A percentile compares a stretch with the other conserved stretches of the same genome.
These are phyloP conservation scores for Drosophila nigritarsus DNA, from an alignment of 2,888 invertebrate genomes.

Conservation along the genomic window DNA sequence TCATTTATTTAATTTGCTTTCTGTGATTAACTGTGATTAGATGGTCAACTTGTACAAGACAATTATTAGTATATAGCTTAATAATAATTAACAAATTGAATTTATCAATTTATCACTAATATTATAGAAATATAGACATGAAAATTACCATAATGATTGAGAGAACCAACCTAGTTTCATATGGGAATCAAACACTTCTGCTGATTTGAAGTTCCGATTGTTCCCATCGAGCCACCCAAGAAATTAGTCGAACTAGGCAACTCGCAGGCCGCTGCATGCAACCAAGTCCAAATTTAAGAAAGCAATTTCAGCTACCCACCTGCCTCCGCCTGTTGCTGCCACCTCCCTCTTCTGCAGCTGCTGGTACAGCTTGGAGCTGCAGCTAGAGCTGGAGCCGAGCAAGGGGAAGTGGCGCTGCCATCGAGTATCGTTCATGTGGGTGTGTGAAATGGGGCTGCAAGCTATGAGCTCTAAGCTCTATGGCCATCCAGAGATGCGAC, in stretches of 20 bases:
- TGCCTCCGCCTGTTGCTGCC: constrained; percentile 6
- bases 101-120: neutral
- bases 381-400: neutral
- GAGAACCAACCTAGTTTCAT: neutral
- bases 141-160: neutral
- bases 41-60: neutral
- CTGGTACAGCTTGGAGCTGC: neutral
- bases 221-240: constrained; percentile 22
- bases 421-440: constrained; percentile 51
- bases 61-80: neutral
- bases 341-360: neutral
- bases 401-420: constrained; percentile 43
- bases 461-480: constrained; percentile 5
- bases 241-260: constrained; percentile 16
- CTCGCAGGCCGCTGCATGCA: constrained; percentile 17
- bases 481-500: constrained; percentile 19
- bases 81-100: neutral
- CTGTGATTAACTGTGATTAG: neutral
- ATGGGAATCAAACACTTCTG: neutral
- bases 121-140: neutral
- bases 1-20: neutral
- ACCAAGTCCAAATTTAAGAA: constrained; percentile 45
- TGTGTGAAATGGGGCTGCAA: constrained; percentile 74
- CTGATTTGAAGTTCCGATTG: constrained; percentile 3
- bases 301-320: constrained; percentile 52